Evolutionary conservation across 2,797 vertebrate species (phyloP), one percentile per base, ranked within the genome.

Genomic region (Channallabes apus): DNA sequence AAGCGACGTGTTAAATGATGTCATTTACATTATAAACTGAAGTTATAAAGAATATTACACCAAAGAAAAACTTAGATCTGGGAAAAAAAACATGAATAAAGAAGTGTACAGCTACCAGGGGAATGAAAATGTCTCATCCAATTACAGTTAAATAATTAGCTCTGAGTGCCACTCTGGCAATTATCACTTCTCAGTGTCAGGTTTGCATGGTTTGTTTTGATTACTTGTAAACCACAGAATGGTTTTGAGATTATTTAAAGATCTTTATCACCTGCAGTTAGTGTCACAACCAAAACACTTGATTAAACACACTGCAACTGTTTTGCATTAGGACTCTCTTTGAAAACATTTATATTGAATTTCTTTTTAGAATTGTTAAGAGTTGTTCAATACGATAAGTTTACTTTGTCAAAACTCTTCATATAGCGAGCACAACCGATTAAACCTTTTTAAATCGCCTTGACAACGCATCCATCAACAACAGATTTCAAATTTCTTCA

Each of bases 111-210:
- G 46, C 18, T 75, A 56, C 4, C 18, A 22, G 8, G 22, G 2
- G 20, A 58, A 77, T 77, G 18, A 22, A 77, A 59, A 77, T 9
- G 0, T 56, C 15, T 75, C 2, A 6, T 54, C 51, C n/a, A 75
- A 56, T 75, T 75, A 75, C 51, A 41, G 46, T 17, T 56, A 51
- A 75, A 56, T 54, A 75, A 75, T 75, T 75, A 75, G 51, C 72
- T 18, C 71, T 51, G 54, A 75, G 15, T 75, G 15, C n/a, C n/a
- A 75, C 46, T 4, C 46, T 56, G 7, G 72, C n/a, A 75, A 75
- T 75, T 54, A 75, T 56, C 17, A 51, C 46, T 29, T 76, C 73
- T 58, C 54, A 76, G 51, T 58, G 73, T 58, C 18, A 29, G 15
- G 3, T 15, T 75, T 7, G 0, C 20, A 17, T 76, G 73, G 51